Evolutionary conservation across 2,888 invertebrate species (phyloP), one percentile per base, ranked within the genome.

Genomic region (Tortrix viridana): DNA sequence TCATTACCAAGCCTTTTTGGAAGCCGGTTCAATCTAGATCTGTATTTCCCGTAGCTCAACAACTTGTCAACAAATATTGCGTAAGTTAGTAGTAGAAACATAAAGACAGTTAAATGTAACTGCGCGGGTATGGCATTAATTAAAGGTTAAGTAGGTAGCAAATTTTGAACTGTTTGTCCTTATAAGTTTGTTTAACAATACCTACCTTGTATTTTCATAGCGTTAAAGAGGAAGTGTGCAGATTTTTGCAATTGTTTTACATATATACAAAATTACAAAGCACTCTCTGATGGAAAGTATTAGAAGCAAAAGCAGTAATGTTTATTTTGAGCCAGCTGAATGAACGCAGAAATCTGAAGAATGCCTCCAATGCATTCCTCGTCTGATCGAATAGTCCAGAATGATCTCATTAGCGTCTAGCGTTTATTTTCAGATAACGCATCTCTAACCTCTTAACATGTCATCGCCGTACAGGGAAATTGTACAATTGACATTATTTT

Each of bases 361-460:
- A 50, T 56, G 49, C 37, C 22, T 43, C 22, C 18, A 26, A 37
- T 16, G 32, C 61, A 23, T 54, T 44, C 32, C 14, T 43, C 19
- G 43, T 26, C 26, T 26, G 49, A 50, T 50, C 38, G 57, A 52
- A 46, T 16, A 49, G 43, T 60, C 44, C 60, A 54, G n/a, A n/a
- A 41, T 60, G 60, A 60, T 60, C 47, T 48, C 60, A 60, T 60
- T 53, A 60, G 38, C 41, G 48, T 26, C 52, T 4, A 18, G 22
- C 41, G 60, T 60, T 60, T 60, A 60, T 60, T 60, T 60, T 54
- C 38, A 60, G 47, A 41, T 26, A 37, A 44, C 50, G 37, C 54
- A 44, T 54, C 47, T n/a, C n/a, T n/a, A 19, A 22, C 22, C 38
- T 19, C 3, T 22, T 32, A 38, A 38, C 23, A n/a, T 37, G 56